Base-by-base conservation (phyloP, 2,888 invertebrate genomes). In the Keiferia lycopersicella region DNA sequence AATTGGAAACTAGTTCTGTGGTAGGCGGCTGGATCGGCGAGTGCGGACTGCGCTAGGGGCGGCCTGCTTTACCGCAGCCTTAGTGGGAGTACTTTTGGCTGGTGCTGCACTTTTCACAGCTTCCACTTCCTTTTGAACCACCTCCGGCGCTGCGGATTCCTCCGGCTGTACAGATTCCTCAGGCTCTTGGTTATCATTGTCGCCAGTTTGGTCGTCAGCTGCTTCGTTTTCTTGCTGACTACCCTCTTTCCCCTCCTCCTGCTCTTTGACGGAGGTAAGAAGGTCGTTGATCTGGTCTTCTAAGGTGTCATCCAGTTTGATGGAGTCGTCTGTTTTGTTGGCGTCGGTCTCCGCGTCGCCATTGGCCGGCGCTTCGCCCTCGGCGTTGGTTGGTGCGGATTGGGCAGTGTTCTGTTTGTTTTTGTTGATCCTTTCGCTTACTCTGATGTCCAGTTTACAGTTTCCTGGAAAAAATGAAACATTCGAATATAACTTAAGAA, bases 211-310 rank as follows among this genome's bases (percentile, higher is more conserved):
- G 10, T 50, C 58, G n/a, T 34, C 64, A 14, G 18, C 16, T 57
- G 56, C 34, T 34, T 26, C 50, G 41, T 61, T 61, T 8, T 61
- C 60, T 59, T 39, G 20, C 18, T 57, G 16, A 57, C 16, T 61
- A n/a, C 41, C 56, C 14, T 65, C 63, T 11, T 58, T 48, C 45
- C 62, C 66, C 20, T 79, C 75, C 18, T 83, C 80, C 0, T 73
- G 68, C 2, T 78, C 70, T 45, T 76, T 75, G 48, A 87, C 83
- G 1, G 81, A 74, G 0, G 77, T 66, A 0, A 88, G 72, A n/a
- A 89, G 70, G 41, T 85, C 82, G 2, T 68, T 70, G 26, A 87
- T 87, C 69, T 88, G 86, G 3, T 75, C 69, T 26, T 87, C 84
- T 1, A 88, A 67, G 0, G 78, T 68, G 0, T 66, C 63, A n/a